Evolutionary conservation across 2,797 vertebrate species (phyloP).

Genomic region (Threskiornis aethiopicus): DNA sequence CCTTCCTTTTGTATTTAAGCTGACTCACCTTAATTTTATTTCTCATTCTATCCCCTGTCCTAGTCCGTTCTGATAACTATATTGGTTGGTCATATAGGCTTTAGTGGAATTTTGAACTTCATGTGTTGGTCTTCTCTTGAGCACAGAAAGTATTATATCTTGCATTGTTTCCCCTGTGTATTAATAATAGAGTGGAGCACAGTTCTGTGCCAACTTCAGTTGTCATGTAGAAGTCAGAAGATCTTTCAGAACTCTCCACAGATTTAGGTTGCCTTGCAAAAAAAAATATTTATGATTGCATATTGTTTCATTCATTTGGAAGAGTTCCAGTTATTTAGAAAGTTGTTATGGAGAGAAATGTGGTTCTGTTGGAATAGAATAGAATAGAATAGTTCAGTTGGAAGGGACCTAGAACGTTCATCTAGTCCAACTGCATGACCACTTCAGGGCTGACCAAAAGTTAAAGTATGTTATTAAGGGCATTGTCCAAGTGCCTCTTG

Average conservation of each 20-base stretch:
- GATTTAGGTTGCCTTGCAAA: neutral
- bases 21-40: neutral
- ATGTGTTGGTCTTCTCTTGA: neutral
- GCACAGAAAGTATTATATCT: neutral
- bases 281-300: neutral
- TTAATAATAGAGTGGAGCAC: neutral
- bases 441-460: neutral
- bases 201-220: neutral
- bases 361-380: neutral
- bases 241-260: neutral
- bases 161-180: neutral
- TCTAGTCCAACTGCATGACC: neutral
- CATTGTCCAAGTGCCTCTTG: neutral
- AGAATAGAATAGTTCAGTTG: neutral
- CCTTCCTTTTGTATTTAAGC: neutral
- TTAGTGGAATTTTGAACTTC: neutral
- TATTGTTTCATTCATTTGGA: neutral
- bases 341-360: neutral
- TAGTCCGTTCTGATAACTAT: neutral
- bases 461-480: neutral
- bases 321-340: neutral
- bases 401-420: neutral
- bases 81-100: neutral
- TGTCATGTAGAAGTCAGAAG: neutral
- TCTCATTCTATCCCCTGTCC: neutral